Evolutionary conservation across 2,797 vertebrate species (phyloP).

Genomic region (Phoeniculus purpureus): DNA sequence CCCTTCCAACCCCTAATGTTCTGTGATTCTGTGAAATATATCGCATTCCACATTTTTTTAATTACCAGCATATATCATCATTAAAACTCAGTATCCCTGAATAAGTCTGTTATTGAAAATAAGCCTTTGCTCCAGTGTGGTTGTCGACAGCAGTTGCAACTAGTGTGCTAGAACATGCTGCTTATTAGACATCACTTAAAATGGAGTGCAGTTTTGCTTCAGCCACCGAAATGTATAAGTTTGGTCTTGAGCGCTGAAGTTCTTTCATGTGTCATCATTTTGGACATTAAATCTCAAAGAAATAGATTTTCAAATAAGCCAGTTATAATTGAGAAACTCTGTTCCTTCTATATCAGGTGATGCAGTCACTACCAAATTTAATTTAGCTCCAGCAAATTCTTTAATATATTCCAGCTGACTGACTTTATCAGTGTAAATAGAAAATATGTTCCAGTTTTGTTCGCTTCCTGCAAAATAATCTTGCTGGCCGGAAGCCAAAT

Average conservation of each 20-base stretch:
- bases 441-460: slow-evolving; percentile 41
- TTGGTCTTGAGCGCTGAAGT: background rate
- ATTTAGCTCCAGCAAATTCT: slow-evolving; percentile 64
- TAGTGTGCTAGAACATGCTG: background rate
- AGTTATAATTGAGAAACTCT: slow-evolving; percentile 21
- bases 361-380: slow-evolving; percentile 70
- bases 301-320: slow-evolving; percentile 11
- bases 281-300: slow-evolving; percentile 2
- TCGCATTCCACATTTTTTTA: background rate
- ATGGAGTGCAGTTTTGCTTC: background rate
- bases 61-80: background rate
- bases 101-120: slow-evolving; percentile 11
- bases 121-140: too few relatives aligned
- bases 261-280: background rate
- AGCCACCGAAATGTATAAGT: background rate
- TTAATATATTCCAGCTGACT: slow-evolving; percentile 68
- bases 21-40: background rate
- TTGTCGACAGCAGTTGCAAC: background rate
- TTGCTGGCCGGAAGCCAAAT: background rate
- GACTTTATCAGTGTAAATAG: slow-evolving; percentile 43
- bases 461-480: background rate
- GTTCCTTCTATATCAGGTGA: slow-evolving; percentile 53
- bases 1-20: too few relatives aligned
- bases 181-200: slow-evolving; percentile 31
- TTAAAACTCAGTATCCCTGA: background rate